Evolutionary conservation across 2,888 invertebrate species (phyloP), one percentile per base, ranked within the genome.

Genomic region (Mesopsocus fuscifrons): DNA sequence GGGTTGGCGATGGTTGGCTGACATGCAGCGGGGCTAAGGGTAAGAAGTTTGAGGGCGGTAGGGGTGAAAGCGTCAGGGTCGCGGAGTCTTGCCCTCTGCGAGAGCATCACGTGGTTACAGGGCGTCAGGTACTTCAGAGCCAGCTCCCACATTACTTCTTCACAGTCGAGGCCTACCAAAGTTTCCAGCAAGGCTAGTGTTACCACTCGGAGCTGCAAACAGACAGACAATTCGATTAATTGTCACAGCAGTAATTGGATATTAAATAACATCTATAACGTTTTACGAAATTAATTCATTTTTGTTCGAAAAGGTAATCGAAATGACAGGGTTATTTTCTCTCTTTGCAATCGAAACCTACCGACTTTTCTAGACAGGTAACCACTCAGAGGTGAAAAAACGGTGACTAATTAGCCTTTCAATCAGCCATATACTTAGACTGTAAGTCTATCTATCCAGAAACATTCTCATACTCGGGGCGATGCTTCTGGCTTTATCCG

Each of bases 81-180:
- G 48, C 72, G 67, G 42, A 81, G 65, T 53, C 76, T 68, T 51
- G 72, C 68, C 45, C 78, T 66, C 61, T 84, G 82, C n/a, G 82
- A 81, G 44, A 79, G 67, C 76, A 80, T 76, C 18, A 85, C 72
- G 61, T 85, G 84, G 15, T 76, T 72, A 54, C 82, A 81, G 1
- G 83, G 81, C 52, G 77, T 69, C 49, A 95, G 67, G 57, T 89
- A 78, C 56, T 84, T 85, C 56, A 87, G 76, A 38, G 91, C 72
- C 41, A 95, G 65, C 56, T 92, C 89, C 52, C 91, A 65, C 84
- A 97, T 87, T 35, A 95, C 75, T 60, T 97, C 97, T 62, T 97
- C 97, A 63, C 91, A 94, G 61, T 92, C 85, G 47, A 95, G 65
- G 53, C 85, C 81, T 42, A 95, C 70, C 46, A 97, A 66, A 0